Conservation (phyloP, 2,113 vertebrate species). For the Colinus virginianus region DNA sequence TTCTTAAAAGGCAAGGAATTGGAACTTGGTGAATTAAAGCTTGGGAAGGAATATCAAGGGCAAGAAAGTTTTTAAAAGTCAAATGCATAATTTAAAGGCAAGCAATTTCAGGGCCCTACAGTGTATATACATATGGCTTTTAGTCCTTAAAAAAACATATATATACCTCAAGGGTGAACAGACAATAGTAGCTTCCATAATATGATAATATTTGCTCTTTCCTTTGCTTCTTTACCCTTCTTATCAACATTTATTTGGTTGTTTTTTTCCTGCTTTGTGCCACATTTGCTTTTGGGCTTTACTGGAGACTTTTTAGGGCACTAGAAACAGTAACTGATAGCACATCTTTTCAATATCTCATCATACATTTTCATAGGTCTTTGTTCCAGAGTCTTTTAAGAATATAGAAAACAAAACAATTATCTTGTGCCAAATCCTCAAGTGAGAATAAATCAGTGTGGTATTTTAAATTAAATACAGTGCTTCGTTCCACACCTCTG, state of each 20-base stretch:
- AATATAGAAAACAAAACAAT: background rate
- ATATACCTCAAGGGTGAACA: background rate
- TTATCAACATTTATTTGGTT: background rate
- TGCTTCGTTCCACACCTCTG: background rate
- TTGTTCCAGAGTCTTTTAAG: no score
- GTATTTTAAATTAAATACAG: background rate
- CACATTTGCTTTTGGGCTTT: background rate
- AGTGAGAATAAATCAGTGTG: background rate
- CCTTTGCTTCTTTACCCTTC: background rate
- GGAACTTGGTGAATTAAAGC: slow-evolving; percentile 37
- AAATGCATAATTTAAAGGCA: slow-evolving; percentile 26
- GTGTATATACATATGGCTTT: background rate
- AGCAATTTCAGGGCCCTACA: background rate
- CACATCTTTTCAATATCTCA: background rate
- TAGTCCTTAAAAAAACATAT: background rate
- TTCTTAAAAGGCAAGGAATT: slow-evolving; percentile 6
- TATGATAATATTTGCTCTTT: background rate
- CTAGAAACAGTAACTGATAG: background rate
- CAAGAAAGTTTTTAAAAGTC: slow-evolving; percentile 16
- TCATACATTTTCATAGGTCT: background rate
- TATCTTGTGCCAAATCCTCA: background rate
- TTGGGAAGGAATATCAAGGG: background rate
- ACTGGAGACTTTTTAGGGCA: background rate
- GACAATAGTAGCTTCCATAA: background rate
- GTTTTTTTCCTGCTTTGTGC: background rate